Conservation (phyloP, 2,113 vertebrate genomes). For the Cebidichthys violaceus region DNA sequence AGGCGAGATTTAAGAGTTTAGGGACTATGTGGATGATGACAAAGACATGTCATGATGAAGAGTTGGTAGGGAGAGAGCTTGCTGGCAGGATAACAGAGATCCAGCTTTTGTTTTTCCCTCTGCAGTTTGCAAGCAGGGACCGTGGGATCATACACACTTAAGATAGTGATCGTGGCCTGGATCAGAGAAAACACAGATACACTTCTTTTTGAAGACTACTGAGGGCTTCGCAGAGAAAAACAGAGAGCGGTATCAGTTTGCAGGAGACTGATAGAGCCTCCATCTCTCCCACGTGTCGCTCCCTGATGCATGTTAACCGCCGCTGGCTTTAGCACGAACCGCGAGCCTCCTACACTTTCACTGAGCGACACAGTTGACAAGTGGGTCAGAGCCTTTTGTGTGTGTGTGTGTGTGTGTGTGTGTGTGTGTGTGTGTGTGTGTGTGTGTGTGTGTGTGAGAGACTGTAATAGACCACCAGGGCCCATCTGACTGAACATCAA, state of each 20-base stretch:
- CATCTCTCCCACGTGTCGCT: conserved; percentile 63
- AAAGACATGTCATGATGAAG: conserved; percentile 1
- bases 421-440: conserved; percentile 22
- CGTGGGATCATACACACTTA: conserved; percentile 38
- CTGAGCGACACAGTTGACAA: conserved; percentile 58
- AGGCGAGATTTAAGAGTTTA: conserved; percentile 25
- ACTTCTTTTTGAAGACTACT: conserved; percentile 62
- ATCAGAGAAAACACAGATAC: conserved; percentile 69
- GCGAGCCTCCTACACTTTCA: conserved; percentile 62
- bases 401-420: no score
- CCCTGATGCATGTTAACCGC: conserved; percentile 74
- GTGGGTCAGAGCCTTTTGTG: conserved; percentile 46
- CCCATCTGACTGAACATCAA: conserved; percentile 74
- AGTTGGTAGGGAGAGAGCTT: background rate
- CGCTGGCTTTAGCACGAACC: conserved; percentile 75
- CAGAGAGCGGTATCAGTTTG: conserved; percentile 53
- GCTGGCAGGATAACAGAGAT: conserved; percentile 30
- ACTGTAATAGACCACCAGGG: conserved; percentile 43
- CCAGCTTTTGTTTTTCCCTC: conserved; percentile 43
- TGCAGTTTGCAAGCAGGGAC: conserved; percentile 32
- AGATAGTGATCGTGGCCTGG: conserved; percentile 64
- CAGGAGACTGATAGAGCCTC: conserved; percentile 74
- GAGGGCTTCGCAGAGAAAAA: conserved; percentile 59
- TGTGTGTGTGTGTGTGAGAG: conserved; percentile 22
- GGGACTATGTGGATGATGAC: conserved; percentile 2